phyloP scores from a whole-genome alignment of 2,888 invertebrate genomes.

The Quadroppia sp. region DNA sequence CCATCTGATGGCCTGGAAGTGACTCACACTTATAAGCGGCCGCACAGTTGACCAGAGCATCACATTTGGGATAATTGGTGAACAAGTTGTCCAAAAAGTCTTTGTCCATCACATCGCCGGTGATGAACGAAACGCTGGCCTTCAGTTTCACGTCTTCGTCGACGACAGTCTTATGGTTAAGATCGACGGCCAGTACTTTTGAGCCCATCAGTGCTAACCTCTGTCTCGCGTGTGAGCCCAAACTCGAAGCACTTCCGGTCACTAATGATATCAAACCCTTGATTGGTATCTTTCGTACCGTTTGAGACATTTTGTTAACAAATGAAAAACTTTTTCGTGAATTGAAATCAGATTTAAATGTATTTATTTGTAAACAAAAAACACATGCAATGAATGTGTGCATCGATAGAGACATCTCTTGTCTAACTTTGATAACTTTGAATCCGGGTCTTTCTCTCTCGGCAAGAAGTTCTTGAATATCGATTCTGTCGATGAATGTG shows the following conservation, averaged over 20 bases:
- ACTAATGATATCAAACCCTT: slow-evolving; percentile 35
- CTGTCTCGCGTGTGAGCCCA: slow-evolving; percentile 23
- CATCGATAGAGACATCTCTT: too few species aligned
- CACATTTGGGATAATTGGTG: slow-evolving; percentile 23
- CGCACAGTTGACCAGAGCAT: slow-evolving; percentile 40
- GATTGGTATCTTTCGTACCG: slow-evolving; percentile 24
- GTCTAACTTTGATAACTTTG: too few species aligned
- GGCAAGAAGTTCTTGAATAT: too few species aligned
- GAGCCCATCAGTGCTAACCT: slow-evolving; percentile 8
- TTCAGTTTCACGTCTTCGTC: slow-evolving; percentile 13
- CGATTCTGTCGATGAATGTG: too few species aligned
- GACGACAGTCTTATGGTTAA: slow-evolving; percentile 5
- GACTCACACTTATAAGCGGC: slow-evolving; percentile 36
- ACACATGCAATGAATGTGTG: too few species aligned
- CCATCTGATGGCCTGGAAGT: neutral
- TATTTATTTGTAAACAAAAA: too few species aligned
- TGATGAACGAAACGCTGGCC: slow-evolving; percentile 15
- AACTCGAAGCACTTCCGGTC: slow-evolving; percentile 37
- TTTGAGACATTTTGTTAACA: neutral
- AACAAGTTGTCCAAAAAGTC: slow-evolving; percentile 26
- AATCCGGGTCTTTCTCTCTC: too few species aligned
- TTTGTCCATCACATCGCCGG: slow-evolving; percentile 24
- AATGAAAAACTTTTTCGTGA: neutral
- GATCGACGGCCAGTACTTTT: slow-evolving; percentile 31
- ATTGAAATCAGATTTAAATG: too few species aligned